Base-by-base conservation (phyloP, 2,888 invertebrate species). In the Tubulanus polymorphus region DNA sequence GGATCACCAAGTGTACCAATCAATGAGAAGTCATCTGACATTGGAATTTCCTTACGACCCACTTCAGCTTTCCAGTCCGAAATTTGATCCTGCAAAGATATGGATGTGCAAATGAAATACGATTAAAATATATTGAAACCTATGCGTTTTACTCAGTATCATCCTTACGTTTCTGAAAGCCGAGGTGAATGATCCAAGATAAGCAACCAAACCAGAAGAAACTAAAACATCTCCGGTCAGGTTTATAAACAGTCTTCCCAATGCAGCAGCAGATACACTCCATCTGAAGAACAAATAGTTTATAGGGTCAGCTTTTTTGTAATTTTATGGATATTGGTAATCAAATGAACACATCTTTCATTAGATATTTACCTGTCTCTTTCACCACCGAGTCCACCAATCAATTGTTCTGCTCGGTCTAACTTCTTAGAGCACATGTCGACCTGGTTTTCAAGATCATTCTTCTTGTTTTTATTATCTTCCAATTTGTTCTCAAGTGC, bases 21-120 rank as follows among this genome's bases (percentile, higher is more conserved):
- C 32, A 96, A 79, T 62, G 88, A 88, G 79, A 89, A 95, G 72
- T 90, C 84, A 0, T 79, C 74, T 0, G 88, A 87, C 72, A 91
- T 92, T 2, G 89, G 86, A 5, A 96, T 85, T 0, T 87, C 85
- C 54, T 85, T 85, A 3, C 84, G 82, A 27, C 83, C 83, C 45
- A 92, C 88, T 25, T 85, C 84, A 35, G 82, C 75, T 0, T 89
- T 84, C 95, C 94, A 95, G 56, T 83, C 80, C 15, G 81, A 81
- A 15, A 89, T 85, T 84, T 92, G 87, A 30, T 82, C 78, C 51
- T 83, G 70, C 61, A 56, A 56, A 48, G 26, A 30, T 29, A 56
- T 28, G 12, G 15, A 48, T 26, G 23, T 27, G 23, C 15, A 18
- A 25, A 27, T 0, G 46, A 20, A 2, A 29, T 3, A 27, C 15